phyloP scores from a whole-genome alignment of 2,888 invertebrate species.

The Notodonta dromedarius region DNA sequence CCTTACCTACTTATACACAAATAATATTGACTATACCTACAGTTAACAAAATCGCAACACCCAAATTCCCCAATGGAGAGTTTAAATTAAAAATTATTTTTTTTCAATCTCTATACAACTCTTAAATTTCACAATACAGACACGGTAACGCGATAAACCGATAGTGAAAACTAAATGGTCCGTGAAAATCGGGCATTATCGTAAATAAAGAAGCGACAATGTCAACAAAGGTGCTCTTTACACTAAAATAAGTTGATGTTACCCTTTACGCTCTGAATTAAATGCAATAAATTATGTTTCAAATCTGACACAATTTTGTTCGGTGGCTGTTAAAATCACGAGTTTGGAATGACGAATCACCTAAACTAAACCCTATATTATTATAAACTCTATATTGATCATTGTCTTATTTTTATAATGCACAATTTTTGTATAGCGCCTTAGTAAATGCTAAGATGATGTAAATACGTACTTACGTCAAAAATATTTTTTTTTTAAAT shows the following conservation, averaged over 20 bases:
- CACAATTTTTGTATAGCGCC: too few relatives aligned
- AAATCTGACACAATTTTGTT: constrained; percentile 39
- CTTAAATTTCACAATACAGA: constrained; percentile 25
- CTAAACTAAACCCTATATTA: too few relatives aligned
- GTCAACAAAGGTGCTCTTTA: constrained; percentile 53
- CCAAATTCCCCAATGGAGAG: neutral
- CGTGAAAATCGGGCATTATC: constrained; percentile 70
- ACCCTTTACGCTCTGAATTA: constrained; percentile 54
- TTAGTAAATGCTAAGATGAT: too few relatives aligned
- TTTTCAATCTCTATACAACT: constrained; percentile 8
- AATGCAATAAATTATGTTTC: constrained; percentile 58
- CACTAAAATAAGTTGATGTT: constrained; percentile 52
- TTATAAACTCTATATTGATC: too few relatives aligned
- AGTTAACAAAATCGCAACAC: neutral
- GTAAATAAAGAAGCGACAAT: constrained; percentile 65
- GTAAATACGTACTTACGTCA: too few relatives aligned
- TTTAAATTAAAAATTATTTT: constrained; percentile 3
- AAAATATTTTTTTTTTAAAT: too few relatives aligned
- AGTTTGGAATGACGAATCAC: neutral
- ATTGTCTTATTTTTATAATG: too few relatives aligned
- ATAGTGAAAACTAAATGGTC: constrained; percentile 61
- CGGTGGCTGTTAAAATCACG: constrained; percentile 21
- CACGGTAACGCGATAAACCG: constrained; percentile 47
- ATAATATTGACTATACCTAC: too few relatives aligned
- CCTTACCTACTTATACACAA: too few relatives aligned